These are phyloP conservation scores for Scaptomyza cyrtandrae DNA, from an alignment of 2,888 invertebrate species.

Conservation along the genomic window DNA sequence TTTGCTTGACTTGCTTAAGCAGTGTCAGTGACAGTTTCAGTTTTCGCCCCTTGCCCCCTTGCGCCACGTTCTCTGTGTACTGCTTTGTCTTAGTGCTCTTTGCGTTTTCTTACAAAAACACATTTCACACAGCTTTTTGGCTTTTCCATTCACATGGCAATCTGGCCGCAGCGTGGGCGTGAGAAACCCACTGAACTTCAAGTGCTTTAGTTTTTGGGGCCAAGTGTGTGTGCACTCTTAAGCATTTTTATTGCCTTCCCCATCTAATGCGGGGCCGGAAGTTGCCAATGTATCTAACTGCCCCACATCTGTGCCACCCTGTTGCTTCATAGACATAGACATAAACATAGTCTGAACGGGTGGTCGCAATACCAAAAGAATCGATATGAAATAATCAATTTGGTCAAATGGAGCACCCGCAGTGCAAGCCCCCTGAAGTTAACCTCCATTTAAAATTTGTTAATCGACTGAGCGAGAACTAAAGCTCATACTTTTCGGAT, in stretches of 20 bases:
- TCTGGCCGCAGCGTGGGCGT: conserved; percentile 67
- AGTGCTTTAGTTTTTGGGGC: conserved; percentile 62
- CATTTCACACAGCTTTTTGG: conserved; percentile 68
- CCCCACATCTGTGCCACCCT: not conserved
- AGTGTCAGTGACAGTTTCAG: conserved; percentile 42
- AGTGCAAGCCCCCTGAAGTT: conserved; percentile 60
- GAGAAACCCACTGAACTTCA: conserved; percentile 72
- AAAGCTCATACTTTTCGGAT: conserved; percentile 16
- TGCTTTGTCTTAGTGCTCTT: conserved; percentile 27
- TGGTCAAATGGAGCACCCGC: conserved; percentile 28
- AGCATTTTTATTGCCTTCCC: conserved; percentile 27
- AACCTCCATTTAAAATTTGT: conserved; percentile 7
- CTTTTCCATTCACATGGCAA: conserved; percentile 67
- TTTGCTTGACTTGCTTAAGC: not conserved
- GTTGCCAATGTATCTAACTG: conserved; percentile 44
- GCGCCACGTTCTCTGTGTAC: conserved; percentile 2
- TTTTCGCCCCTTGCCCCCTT: not conserved
- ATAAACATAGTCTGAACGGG: conserved; percentile 27
- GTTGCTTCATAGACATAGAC: conserved; percentile 4
- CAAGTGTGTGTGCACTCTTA: conserved; percentile 30
- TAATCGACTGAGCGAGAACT: conserved; percentile 9
- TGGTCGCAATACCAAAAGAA: conserved; percentile 18
- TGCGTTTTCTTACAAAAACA: conserved; percentile 23
- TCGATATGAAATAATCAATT: conserved; percentile 41
- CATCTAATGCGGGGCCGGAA: conserved; percentile 66